Evolutionary conservation across 2,797 vertebrate genomes (phyloP).

Genomic region (Hippocampus kuda): DNA sequence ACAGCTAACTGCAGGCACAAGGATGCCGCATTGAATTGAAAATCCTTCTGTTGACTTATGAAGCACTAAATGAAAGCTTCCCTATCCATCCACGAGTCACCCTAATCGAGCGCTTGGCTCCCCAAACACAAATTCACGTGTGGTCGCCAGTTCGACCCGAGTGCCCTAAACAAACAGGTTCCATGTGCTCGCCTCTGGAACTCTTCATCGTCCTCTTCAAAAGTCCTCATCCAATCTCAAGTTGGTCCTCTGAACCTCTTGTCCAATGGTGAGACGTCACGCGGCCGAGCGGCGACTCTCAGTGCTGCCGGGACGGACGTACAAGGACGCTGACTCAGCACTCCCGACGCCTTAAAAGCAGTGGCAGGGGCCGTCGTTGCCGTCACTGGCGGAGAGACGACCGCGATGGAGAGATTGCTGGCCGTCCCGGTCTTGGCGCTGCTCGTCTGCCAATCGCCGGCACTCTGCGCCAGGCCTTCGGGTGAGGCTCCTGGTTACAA

Average conservation of each 20-base stretch:
- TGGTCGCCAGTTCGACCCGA: no score
- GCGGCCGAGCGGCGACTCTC: background rate
- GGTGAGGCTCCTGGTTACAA: background rate
- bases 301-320: background rate
- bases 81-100: no score
- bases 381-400: background rate
- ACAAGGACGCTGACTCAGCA: background rate
- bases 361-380: background rate
- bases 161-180: background rate
- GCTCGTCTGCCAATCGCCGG: background rate
- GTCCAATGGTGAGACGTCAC: background rate
- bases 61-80: no score
- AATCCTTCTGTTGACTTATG: no score
- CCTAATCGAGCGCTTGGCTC: no score
- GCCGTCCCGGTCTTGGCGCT: background rate
- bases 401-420: background rate
- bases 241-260: background rate
- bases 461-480: background rate
- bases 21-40: no score
- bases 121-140: no score
- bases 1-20: no score
- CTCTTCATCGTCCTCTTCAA: background rate
- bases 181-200: background rate
- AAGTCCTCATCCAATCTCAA: background rate
- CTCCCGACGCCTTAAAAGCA: background rate